Percentiles rank a stretch among this genome's conserved stretches.
Evolutionary conservation across 2,797 vertebrate genomes (phyloP).

Genomic region (Cyprinella venusta): DNA sequence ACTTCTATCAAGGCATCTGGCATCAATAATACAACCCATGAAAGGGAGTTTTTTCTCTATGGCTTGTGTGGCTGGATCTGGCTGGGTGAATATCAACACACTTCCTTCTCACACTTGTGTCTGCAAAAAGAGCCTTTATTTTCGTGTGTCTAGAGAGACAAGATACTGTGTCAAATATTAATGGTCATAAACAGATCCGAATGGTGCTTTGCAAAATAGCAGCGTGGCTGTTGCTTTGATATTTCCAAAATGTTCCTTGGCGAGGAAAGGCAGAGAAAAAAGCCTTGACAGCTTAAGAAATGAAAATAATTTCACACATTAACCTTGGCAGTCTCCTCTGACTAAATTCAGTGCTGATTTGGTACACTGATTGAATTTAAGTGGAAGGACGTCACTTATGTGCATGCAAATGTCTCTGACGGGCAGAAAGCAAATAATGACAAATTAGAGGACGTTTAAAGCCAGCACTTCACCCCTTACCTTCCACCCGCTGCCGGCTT

Average conservation of each 20-base stretch:
- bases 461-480: conserved; percentile 71
- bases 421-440: conserved; percentile 50
- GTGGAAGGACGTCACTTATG: conserved; percentile 53
- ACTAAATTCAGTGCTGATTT: conserved; percentile 59
- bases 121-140: conserved; percentile 55
- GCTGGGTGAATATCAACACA: conserved; percentile 58
- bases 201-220: conserved; percentile 47
- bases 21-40: conserved; percentile 82
- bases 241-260: conserved; percentile 51
- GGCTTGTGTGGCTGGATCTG: conserved; percentile 52
- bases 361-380: conserved; percentile 61
- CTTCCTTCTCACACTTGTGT: conserved; percentile 54
- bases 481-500: conserved; percentile 95
- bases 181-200: conserved; percentile 49
- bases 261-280: conserved; percentile 30
- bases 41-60: conserved; percentile 75
- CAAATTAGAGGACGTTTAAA: conserved; percentile 40
- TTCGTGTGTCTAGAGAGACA: conserved; percentile 47
- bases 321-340: conserved; percentile 58
- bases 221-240: conserved; percentile 50
- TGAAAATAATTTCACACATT: conserved; percentile 59
- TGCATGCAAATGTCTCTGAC: conserved; percentile 58
- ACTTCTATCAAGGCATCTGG: conserved; percentile 82
- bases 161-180: conserved; percentile 59
- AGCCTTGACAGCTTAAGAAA: conserved; percentile 54